Conservation (phyloP, 2,797 vertebrate species). For the Antrozous pallidus region DNA sequence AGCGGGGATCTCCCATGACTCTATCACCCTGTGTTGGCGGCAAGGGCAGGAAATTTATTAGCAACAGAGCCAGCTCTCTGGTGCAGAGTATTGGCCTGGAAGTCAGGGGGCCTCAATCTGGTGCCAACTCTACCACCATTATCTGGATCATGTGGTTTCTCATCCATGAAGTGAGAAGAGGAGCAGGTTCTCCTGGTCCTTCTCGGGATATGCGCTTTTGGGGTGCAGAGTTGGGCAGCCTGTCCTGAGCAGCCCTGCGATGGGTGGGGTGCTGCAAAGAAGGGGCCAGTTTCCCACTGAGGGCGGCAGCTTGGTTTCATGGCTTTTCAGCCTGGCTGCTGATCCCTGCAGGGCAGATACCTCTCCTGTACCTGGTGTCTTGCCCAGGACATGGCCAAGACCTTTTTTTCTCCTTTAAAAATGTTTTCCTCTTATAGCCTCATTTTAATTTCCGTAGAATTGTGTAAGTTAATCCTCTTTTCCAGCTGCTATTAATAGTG, state of each 20-base stretch:
- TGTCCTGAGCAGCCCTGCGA: neutral
- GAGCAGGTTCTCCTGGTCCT: neutral
- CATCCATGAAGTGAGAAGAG: neutral
- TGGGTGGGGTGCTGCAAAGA: neutral
- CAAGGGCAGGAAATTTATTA: neutral
- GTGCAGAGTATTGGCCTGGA: neutral
- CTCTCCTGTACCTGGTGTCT: neutral
- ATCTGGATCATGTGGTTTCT: neutral
- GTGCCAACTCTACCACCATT: neutral
- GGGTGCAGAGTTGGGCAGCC: too few species aligned
- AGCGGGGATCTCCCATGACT: rapidly evolving
- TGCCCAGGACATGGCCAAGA: neutral
- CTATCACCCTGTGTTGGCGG: neutral
- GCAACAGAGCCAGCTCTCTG: neutral
- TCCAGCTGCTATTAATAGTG: neutral
- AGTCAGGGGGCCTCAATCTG: neutral
- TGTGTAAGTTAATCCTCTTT: neutral
- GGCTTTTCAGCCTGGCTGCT: neutral
- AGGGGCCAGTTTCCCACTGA: neutral
- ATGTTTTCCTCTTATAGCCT: neutral
- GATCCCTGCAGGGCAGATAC: neutral
- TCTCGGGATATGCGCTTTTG: neutral
- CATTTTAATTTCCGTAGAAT: neutral
- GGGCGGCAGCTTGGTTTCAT: neutral
- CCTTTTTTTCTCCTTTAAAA: neutral